Evolutionary conservation across 2,888 invertebrate species (phyloP), one percentile per base, ranked within the genome.

Genomic region (Odontothrips loti): DNA sequence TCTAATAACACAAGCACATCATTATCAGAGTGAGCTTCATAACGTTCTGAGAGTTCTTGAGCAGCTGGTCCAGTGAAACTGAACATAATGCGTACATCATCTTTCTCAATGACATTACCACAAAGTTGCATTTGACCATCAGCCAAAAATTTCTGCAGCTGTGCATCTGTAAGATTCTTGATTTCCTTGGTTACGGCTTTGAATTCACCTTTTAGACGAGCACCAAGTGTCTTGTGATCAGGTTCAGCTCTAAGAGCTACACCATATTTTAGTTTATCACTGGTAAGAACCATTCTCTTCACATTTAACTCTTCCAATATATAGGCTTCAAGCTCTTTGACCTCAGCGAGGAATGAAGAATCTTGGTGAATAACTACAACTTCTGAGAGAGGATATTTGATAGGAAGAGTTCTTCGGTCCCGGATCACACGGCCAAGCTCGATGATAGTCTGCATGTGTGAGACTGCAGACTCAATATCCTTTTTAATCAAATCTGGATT

Each of bases 371-470:
- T 95, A 10, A 99, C 93, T n/a, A 99, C 93, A 84, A 99, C 92
- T 88, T 98, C 98, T 27, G 96, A 96, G 83, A 99, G 89, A 0
- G 99, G 99, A 89, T 98, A 98, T 90, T 98, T 99, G 3, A 97
- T 91, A 0, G 99, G 98, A 83, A 98, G 91, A 3, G 96, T 97
- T 87, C 96, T 95, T 79, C 97, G 91, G 86, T 99, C 99, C 82
- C 99, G 90, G 82, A 98, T 90, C 12, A 98, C 93, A 83, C 99
- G 91, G 0, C 98, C 98, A 48, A 99, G 88, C 87, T 99, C 99
- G 83, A 99, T 95, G 1, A 99, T 95, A 68, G 93, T 92, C 89
- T 99, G 99, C 98, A 99, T 98, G 84, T 93, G 90, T 48, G 93
- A 90, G 0, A 99, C 96, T 23, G 97, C 95, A 83, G 93, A 90